Conservation (phyloP, 2,797 vertebrate genomes). For the Pangasius sanitwongsei region DNA sequence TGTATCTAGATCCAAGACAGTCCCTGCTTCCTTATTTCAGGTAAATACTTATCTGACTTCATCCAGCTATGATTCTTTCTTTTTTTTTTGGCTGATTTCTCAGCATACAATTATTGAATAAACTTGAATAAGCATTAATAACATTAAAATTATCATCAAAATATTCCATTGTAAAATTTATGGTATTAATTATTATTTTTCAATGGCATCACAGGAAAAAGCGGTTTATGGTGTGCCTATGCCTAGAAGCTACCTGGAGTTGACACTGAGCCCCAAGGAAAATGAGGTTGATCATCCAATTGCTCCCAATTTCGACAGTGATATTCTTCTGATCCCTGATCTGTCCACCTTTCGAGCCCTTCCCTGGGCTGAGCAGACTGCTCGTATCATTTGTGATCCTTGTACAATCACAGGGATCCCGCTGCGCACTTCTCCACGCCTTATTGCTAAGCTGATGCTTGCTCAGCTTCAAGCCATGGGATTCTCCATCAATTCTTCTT, state of each 20-base stretch:
- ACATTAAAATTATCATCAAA: background rate
- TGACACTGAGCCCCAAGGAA: constrained; percentile 83
- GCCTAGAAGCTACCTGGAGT: constrained; percentile 90
- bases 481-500: constrained; percentile 85
- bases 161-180: background rate
- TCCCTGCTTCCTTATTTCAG: constrained; percentile 90
- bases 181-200: background rate
- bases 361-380: constrained; percentile 89
- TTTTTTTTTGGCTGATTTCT: background rate
- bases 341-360: constrained; percentile 84
- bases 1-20: constrained; percentile 90
- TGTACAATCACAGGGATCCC: constrained; percentile 83
- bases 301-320: constrained; percentile 84
- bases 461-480: constrained; percentile 82
- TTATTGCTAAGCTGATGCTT: constrained; percentile 87
- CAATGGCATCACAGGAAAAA: constrained; percentile 81
- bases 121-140: background rate
- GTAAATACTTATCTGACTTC: constrained; percentile 68
- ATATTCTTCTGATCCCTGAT: constrained; percentile 89
- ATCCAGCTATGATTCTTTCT: background rate
- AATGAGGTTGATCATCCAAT: constrained; percentile 83
- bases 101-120: background rate
- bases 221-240: constrained; percentile 85
- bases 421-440: constrained; percentile 85
- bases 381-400: constrained; percentile 91